Evolutionary conservation across 2,797 vertebrate genomes (phyloP).

Genomic region (Pagetopsis macropterus): DNA sequence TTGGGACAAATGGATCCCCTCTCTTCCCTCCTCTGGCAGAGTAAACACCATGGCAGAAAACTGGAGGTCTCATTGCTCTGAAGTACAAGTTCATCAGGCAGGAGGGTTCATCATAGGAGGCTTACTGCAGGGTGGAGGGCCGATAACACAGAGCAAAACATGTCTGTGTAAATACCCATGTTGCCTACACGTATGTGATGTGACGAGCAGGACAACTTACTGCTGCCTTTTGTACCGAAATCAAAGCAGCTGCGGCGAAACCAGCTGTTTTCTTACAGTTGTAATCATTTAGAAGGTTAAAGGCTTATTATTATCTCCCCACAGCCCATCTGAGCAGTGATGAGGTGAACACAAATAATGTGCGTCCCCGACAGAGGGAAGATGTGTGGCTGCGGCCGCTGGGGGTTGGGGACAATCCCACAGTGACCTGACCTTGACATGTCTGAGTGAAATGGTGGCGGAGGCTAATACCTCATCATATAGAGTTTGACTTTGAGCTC

Average conservation of each 20-base stretch:
- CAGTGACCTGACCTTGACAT: conserved; percentile 84
- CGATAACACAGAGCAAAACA: conserved; percentile 20
- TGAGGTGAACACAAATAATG: conserved; percentile 82
- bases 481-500: conserved; percentile 81
- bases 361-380: conserved; percentile 67
- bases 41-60: conserved; percentile 73
- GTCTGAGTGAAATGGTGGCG: conserved; percentile 77
- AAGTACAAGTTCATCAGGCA: conserved; percentile 75
- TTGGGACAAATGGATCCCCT: conserved; percentile 77
- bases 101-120: conserved; percentile 50
- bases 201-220: conserved; percentile 15
- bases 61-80: conserved; percentile 70
- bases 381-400: conserved; percentile 64
- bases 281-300: conserved; percentile 81
- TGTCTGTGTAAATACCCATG: conserved; percentile 11
- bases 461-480: conserved; percentile 85
- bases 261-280: conserved; percentile 68
- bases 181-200: background rate
- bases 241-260: conserved; percentile 19
- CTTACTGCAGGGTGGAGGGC: conserved; percentile 24
- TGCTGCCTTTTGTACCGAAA: conserved; percentile 11
- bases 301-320: conserved; percentile 72
- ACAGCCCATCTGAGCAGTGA: conserved; percentile 79
- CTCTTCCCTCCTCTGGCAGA: conserved; percentile 67
- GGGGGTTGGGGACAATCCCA: conserved; percentile 74